Evolutionary conservation across 35 echinoderm and acorn worm genomes (phyloP).

Genomic region (Nesometra sesokonis): DNA sequence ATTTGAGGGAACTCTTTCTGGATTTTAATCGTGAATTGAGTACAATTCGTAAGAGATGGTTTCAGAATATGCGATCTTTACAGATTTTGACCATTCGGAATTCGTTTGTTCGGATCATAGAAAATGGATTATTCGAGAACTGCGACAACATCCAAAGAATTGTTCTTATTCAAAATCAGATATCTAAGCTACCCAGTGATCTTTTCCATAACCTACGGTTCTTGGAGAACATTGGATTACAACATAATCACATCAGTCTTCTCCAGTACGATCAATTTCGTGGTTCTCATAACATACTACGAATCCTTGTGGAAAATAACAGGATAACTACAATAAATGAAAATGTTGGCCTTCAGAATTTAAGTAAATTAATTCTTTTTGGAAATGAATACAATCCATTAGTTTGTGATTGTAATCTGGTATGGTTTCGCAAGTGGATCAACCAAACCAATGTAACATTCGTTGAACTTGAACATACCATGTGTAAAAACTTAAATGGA

Average conservation of each 20-base stretch:
- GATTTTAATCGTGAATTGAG: neutral
- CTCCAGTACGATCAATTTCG: neutral
- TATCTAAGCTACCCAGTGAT: neutral
- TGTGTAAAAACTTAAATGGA: neutral
- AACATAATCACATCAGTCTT: neutral
- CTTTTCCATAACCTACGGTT: neutral
- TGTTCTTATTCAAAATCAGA: neutral
- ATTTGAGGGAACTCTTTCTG: neutral
- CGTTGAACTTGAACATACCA: neutral
- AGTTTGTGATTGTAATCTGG: constrained; percentile 1
- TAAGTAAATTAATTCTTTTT: neutral
- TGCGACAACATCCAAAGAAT: neutral
- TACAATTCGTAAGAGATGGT: neutral
- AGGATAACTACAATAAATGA: neutral
- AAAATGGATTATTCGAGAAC: neutral
- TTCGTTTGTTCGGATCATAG: neutral
- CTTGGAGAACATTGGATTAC: neutral
- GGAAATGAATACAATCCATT: neutral
- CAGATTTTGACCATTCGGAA: neutral
- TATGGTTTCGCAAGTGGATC: constrained; percentile 11
- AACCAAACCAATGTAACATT: neutral
- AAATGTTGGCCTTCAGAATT: neutral
- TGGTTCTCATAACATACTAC: neutral
- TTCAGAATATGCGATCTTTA: neutral
- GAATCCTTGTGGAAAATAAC: neutral